These are phyloP conservation scores for Lochmaea crataegi DNA, from an alignment of 2,888 invertebrate genomes.

Conservation along the genomic window DNA sequence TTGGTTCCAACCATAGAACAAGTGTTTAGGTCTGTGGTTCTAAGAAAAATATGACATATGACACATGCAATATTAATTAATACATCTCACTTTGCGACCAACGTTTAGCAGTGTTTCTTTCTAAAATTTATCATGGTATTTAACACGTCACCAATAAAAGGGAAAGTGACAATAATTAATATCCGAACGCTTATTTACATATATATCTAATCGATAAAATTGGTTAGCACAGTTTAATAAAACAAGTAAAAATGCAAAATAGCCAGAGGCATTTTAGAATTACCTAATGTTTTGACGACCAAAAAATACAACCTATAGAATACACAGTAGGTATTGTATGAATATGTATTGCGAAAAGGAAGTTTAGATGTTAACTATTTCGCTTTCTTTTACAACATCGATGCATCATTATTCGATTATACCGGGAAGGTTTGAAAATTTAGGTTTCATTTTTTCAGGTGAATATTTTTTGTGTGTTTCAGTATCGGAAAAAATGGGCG, in stretches of 20 bases:
- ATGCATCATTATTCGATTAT: conserved; percentile 36
- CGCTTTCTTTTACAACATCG: conserved; percentile 51
- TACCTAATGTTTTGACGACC: conserved; percentile 30
- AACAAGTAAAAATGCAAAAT: conserved; percentile 3
- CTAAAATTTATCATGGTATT: background rate
- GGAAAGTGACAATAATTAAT: conserved; percentile 12
- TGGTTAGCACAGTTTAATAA: background rate
- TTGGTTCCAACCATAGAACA: too few species aligned
- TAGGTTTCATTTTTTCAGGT: too few species aligned
- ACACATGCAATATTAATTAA: too few species aligned
- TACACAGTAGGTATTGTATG: conserved; percentile 29
- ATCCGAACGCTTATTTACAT: conserved; percentile 17
- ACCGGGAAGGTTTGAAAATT: background rate
- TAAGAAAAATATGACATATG: too few species aligned
- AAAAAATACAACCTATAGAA: conserved; percentile 25
- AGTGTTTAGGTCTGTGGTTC: too few species aligned
- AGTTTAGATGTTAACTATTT: conserved; percentile 48
- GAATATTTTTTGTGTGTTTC: too few species aligned
- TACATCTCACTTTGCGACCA: too few species aligned
- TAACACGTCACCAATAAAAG: background rate
- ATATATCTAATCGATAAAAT: conserved; percentile 19
- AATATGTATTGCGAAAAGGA: conserved; percentile 42
- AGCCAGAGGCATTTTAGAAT: conserved; percentile 23
- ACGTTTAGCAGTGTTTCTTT: too few species aligned
- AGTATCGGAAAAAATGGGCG: too few species aligned